Conservation (phyloP, 1,140 invertebrate species). For the Ganaspis sp. region DNA sequence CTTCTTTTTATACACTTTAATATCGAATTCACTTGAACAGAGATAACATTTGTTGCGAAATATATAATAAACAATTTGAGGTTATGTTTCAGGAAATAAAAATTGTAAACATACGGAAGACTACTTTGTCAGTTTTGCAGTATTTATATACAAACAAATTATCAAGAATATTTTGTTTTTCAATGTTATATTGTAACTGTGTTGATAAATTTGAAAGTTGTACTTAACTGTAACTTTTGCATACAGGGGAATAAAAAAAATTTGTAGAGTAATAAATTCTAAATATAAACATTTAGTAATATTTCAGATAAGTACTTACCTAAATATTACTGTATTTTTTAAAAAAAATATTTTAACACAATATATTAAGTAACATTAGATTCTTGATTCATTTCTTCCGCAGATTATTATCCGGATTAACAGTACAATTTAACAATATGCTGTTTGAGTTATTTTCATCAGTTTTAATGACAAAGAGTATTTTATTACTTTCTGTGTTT, state of each 20-base stretch:
- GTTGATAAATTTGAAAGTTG: too few relatives aligned
- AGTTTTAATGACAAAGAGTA: not conserved
- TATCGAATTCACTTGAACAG: not conserved
- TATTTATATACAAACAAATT: not conserved
- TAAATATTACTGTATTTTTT: too few relatives aligned
- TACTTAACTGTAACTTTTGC: not conserved
- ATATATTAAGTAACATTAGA: too few relatives aligned
- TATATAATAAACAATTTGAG: not conserved
- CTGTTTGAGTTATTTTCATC: too few relatives aligned
- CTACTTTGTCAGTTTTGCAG: not conserved
- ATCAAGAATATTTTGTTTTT: not conserved
- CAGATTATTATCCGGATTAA: too few relatives aligned
- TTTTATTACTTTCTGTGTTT: not conserved
- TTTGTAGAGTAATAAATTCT: not conserved
- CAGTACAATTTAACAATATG: too few relatives aligned
- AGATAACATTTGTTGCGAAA: not conserved
- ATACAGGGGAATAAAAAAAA: not conserved
- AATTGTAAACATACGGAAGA: not conserved
- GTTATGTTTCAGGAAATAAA: not conserved
- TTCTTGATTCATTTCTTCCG: too few relatives aligned
- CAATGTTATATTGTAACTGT: not conserved
- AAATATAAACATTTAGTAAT: too few relatives aligned
- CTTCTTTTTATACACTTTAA: not conserved
- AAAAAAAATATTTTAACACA: too few relatives aligned
- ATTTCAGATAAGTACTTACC: too few relatives aligned